Percentiles rank a stretch among this genome's conserved stretches.
Conservation (phyloP, 1,140 invertebrate species). For the Leptinotarsa defecta region DNA sequence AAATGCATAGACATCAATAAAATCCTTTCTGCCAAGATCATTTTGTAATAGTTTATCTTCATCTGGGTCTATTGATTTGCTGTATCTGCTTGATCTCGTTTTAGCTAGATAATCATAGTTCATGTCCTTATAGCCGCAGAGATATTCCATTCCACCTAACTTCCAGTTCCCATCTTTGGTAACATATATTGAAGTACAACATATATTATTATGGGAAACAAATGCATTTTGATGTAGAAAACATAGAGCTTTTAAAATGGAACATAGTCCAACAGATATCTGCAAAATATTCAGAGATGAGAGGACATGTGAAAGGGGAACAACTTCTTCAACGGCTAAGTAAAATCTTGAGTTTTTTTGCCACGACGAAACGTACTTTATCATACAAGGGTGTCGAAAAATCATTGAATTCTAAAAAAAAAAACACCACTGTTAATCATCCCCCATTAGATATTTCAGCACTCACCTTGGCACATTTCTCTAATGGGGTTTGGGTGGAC, state of each 20-base stretch:
- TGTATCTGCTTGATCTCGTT: slow-evolving; percentile 66
- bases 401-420: slow-evolving; percentile 77
- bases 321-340: slow-evolving; percentile 77
- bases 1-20: slow-evolving; percentile 81
- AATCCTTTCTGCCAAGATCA: slow-evolving; percentile 57
- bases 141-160: slow-evolving; percentile 79
- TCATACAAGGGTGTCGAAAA: slow-evolving; percentile 79
- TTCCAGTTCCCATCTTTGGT: slow-evolving; percentile 81
- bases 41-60: slow-evolving; percentile 64
- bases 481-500: slow-evolving; percentile 68
- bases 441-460: background rate
- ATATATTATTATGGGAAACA: slow-evolving; percentile 82
- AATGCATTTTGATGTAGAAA: slow-evolving; percentile 78
- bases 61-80: slow-evolving; percentile 71
- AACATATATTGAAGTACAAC: slow-evolving; percentile 78
- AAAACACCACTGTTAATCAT: slow-evolving; percentile 11
- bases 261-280: slow-evolving; percentile 78
- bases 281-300: slow-evolving; percentile 69
- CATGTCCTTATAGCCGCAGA: slow-evolving; percentile 72
- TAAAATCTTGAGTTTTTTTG: slow-evolving; percentile 72
- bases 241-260: slow-evolving; percentile 73
- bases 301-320: slow-evolving; percentile 67
- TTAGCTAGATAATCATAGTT: slow-evolving; percentile 70
- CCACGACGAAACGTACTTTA: slow-evolving; percentile 81
- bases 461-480: slow-evolving; percentile 61